A percentile compares a stretch with the other conserved stretches of the same genome.
Evolutionary conservation across 2,888 invertebrate species (phyloP).

Genomic region (Clistopyga incitator): DNA sequence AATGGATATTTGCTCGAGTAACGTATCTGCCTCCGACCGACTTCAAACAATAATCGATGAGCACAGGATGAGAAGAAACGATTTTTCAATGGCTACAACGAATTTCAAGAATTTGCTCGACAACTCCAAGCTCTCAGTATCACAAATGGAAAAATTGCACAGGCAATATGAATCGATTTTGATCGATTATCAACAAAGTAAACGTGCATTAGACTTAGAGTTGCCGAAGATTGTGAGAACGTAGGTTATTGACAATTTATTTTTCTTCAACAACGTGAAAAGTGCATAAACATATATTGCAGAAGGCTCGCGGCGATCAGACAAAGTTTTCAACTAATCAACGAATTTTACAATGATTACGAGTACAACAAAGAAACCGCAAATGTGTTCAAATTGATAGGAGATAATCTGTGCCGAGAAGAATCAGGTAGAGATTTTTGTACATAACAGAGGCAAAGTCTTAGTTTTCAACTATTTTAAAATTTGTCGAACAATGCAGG

Average conservation of each 20-base stretch:
- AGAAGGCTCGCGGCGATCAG: conserved; percentile 67
- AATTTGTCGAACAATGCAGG: background rate
- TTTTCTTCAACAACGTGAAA: background rate
- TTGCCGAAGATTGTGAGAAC: conserved; percentile 71
- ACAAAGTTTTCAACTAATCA: conserved; percentile 67
- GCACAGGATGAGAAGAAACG: conserved; percentile 65
- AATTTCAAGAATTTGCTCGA: conserved; percentile 74
- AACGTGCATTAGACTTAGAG: conserved; percentile 69
- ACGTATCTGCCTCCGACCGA: conserved; percentile 66
- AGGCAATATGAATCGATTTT: conserved; percentile 72
- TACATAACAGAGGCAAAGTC: background rate
- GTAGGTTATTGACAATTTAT: conserved; percentile 61
- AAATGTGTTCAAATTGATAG: conserved; percentile 67
- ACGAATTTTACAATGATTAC: conserved; percentile 65
- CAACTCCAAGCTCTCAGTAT: conserved; percentile 66
- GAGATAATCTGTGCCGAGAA: conserved; percentile 63
- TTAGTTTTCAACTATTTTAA: background rate
- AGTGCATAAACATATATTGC: conserved; percentile 12
- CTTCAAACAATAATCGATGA: conserved; percentile 69
- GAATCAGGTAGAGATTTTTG: conserved; percentile 55
- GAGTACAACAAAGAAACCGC: conserved; percentile 64
- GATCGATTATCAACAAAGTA: conserved; percentile 71
- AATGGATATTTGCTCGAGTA: conserved; percentile 69
- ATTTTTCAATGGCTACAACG: conserved; percentile 71
- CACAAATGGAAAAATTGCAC: conserved; percentile 73